Base-by-base conservation (phyloP, 1,140 invertebrate species). In the Dysdera silvatica region DNA sequence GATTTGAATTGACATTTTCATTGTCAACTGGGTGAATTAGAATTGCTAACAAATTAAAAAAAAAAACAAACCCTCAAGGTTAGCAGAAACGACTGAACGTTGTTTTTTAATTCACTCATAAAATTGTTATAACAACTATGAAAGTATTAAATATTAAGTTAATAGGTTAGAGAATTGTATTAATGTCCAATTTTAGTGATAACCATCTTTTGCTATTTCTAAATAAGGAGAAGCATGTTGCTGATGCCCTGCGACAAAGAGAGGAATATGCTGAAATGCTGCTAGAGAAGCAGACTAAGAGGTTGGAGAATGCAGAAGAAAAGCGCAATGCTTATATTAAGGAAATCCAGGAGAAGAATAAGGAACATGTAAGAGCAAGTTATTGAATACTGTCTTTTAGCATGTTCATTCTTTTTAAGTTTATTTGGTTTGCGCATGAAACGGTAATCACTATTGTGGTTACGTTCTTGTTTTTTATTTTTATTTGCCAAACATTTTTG, bases 261-360 rank as follows among this genome's bases (percentile, higher is more conserved):
- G 88, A 91, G 73, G 84, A 85, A 72, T 88, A 91, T 76, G 60
- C 67, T 71, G 64, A 82, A 65, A 87, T 91, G 74, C 84, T 92
- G 47, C 83, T 87, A 71, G 82, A 82, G 71, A 87, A 87, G 55
- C 84, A 91, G 62, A 86, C 89, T 71, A 87, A 89, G 72, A 92
- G 91, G 78, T 77, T 91, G 75, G 86, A 85, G 76, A 83, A 83
- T 57, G 89, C 88, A 68, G 83, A 88, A 67, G 84, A 84, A 70
- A 88, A 91, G 76, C 83, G 89, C 68, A 87, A 92, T 74, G 85
- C 87, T 71, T 88, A 91, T 75, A 84, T 91, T 57, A 90, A 90
- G 77, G 88, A 87, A 75, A 89, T 93, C 83, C 78, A 91, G 56
- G 86, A 89, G 70, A 87, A 89, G 68, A 83, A 93, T 8, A 88